Conservation (phyloP, 2,888 invertebrate species). For the Pyrocoelia pectoralis region DNA sequence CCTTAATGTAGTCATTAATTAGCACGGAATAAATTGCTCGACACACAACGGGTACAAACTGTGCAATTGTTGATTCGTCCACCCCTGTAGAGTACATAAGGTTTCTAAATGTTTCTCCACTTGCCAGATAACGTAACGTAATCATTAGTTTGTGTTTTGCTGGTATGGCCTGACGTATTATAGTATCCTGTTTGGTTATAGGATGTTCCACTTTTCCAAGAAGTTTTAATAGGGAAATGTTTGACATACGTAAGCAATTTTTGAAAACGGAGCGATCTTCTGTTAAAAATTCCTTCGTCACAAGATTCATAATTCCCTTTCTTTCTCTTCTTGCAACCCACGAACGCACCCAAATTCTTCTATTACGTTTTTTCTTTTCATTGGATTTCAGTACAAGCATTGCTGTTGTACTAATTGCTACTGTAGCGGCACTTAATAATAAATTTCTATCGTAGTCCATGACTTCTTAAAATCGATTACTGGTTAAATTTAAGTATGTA, state of each 20-base stretch:
- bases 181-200: neutral
- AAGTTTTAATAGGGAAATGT: neutral
- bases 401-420: too few species aligned
- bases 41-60: neutral
- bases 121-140: slow-evolving; percentile 1
- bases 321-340: neutral
- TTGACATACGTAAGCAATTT: neutral
- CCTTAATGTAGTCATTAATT: neutral
- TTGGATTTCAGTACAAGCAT: too few species aligned
- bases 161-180: neutral
- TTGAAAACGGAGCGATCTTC: neutral
- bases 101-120: neutral
- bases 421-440: too few species aligned
- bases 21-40: neutral
- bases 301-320: neutral
- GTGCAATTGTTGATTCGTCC: neutral
- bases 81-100: neutral
- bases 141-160: neutral
- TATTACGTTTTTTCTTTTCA: neutral
- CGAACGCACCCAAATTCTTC: neutral
- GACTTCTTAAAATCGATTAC: too few species aligned
- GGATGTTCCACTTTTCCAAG: neutral
- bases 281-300: neutral
- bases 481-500: too few species aligned
- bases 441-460: too few species aligned